Conservation (phyloP, 2,888 invertebrate genomes). For the Empis livida region DNA sequence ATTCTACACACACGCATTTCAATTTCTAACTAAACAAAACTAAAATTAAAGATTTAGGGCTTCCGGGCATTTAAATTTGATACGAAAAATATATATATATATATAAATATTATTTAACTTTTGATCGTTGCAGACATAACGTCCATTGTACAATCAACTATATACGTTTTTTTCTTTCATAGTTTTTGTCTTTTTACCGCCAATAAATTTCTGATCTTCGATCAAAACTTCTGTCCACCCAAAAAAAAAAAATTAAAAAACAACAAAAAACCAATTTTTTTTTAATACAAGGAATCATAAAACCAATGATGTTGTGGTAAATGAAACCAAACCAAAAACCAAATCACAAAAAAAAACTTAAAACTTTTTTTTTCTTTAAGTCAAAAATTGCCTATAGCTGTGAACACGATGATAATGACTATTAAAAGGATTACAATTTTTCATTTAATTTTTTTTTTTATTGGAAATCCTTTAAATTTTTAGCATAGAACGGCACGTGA, state of each 20-base stretch:
- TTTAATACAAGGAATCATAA: background rate
- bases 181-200: background rate
- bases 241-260: background rate
- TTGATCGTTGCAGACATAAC: conserved; percentile 3
- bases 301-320: too few species aligned
- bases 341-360: background rate
- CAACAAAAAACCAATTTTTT: background rate
- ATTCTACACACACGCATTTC: too few species aligned
- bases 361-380: background rate
- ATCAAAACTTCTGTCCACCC: conserved; percentile 9
- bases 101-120: background rate
- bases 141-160: background rate
- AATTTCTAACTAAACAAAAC: too few species aligned
- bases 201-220: conserved; percentile 1
- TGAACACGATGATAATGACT: background rate
- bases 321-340: too few species aligned
- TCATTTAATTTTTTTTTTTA: too few species aligned
- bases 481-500: background rate
- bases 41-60: conserved; percentile 2
- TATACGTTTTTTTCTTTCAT: too few species aligned
- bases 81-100: background rate
- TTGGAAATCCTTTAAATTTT: too few species aligned
- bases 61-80: conserved; percentile 7
- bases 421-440: too few species aligned
- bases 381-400: background rate